These are phyloP conservation scores for Stylophora pistillata DNA, from an alignment of 64 coral and sea anemone genomes.

Conservation along the genomic window DNA sequence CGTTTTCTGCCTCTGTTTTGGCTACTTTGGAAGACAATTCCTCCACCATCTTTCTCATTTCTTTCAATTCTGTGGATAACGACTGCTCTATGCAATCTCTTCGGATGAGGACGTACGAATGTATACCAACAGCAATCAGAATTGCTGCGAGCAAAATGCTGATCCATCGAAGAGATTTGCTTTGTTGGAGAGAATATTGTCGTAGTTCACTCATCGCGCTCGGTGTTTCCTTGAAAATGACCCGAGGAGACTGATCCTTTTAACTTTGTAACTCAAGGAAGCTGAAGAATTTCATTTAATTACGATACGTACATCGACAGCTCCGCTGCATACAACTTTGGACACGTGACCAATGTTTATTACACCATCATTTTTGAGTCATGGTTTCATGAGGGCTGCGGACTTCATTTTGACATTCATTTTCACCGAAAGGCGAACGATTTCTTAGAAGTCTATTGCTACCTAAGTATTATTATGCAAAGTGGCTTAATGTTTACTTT, in stretches of 20 bases:
- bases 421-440: neutral
- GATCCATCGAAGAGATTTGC: neutral
- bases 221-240: neutral
- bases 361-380: conserved; percentile 6
- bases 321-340: neutral
- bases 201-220: neutral
- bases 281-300: conserved; percentile 2
- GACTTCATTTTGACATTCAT: neutral
- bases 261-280: conserved; percentile 11
- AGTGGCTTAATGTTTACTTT: conserved; percentile 17
- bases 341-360: conserved; percentile 32
- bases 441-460: conserved; percentile 26
- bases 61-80: conserved; percentile 16
- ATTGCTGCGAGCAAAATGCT: neutral
- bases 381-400: conserved; percentile 21
- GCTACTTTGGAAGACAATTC: neutral
- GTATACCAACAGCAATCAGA: neutral
- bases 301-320: neutral
- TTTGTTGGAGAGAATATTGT: neutral
- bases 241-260: too few species aligned
- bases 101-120: neutral
- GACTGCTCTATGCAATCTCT: neutral
- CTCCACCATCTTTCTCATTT: neutral
- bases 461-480: conserved; percentile 18
- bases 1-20: conserved; percentile 1